Base-by-base conservation (phyloP, 2,888 invertebrate genomes). In the Sminthurides aquaticus region DNA sequence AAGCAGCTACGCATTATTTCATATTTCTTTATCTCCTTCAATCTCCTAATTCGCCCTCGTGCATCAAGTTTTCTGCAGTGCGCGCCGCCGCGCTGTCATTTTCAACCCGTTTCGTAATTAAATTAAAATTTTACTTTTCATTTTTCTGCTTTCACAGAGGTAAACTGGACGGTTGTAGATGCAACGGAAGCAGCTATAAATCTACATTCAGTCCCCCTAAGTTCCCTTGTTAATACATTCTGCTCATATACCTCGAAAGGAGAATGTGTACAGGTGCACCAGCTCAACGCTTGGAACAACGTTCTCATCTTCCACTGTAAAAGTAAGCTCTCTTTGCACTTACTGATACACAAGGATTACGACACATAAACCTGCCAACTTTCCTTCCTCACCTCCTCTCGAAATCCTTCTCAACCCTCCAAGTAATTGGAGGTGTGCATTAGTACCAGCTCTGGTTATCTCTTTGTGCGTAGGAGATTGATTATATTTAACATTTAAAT, bases 251-350 rank as follows among this genome's bases (percentile, higher is more conserved):
- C 49, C 24, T 25, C 56, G 2, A 3, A 22, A 5, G 67, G 63
- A 22, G 64, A 66, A 48, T 70, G 68, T 49, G 48, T 57, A n/a
- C 64, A 66, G 54, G 70, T 71, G n/a, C 57, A 52, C 24, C 63
- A 70, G n/a, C 26, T 71, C 24, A 61, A 59, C 25, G 28, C 70
- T 11, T 67, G 62, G 48, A 65, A 60, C 29, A 70, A 71, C 49
- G 58, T 62, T 8, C 49, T 71, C 26, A 55, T 69, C 20, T 59
- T 69, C 20, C 67, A 70, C 49, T 69, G 66, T 26, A 60, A 59
- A 67, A 61, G 70, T 70, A 61, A 52, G 63, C n/a, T n/a, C n/a
- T n/a, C n/a, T n/a, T n/a, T n/a, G n/a, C n/a, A 48, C 24, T 52
- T 28, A 34, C 43, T 34, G n/a, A n/a, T n/a, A n/a, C n/a, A n/a